Evolutionary conservation across 2,797 vertebrate species (phyloP), one percentile per base, ranked within the genome.

Genomic region (Siniperca scherzeri): DNA sequence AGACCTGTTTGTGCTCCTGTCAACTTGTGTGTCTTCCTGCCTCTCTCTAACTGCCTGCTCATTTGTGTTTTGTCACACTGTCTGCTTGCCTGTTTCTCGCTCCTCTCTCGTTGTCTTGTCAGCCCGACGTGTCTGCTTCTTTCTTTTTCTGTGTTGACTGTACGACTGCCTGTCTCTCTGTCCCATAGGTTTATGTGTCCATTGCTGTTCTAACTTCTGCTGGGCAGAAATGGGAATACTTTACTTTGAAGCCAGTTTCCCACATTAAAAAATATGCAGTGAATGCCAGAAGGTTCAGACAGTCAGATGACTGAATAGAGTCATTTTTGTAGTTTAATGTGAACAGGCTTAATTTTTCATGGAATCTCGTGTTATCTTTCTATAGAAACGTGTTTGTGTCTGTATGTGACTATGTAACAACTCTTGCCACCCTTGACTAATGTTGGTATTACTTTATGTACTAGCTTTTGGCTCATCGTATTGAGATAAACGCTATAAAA

Each of bases 1-100:
- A 36, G 36, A 50, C 79, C 75, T 77, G 82, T 88, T 80, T 87
- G 82, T 84, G 70, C 70, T 82, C 61, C 70, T 85, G 82, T 84
- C 86, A 74, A 30, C 70, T 56, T 30, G 19, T 68, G 65, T 81
- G 75, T 79, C 74, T 57, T 53, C 36, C 65, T 72, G 59, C 56
- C 56, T 77, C 61, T 80, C 38, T 44, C 48, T 77, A 70, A 74
- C 80, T 76, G 40, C 60, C 30, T 70, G 76, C 67, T 88, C 22
- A 57, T 74, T 82, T 83, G 38, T 68, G 67, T 66, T 83, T 80
- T 77, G 77, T 86, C 72, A 74, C 74, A 60, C 44, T 69, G 36
- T 64, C 64, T 33, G 19, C 74, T 57, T 50, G 74, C 74, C 19
- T 56, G 62, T 81, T 62, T 80, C 65, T 84, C n/a, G 11, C 61